Base-by-base conservation (phyloP, 2,113 vertebrate genomes). In the Tapirus terrestris region DNA sequence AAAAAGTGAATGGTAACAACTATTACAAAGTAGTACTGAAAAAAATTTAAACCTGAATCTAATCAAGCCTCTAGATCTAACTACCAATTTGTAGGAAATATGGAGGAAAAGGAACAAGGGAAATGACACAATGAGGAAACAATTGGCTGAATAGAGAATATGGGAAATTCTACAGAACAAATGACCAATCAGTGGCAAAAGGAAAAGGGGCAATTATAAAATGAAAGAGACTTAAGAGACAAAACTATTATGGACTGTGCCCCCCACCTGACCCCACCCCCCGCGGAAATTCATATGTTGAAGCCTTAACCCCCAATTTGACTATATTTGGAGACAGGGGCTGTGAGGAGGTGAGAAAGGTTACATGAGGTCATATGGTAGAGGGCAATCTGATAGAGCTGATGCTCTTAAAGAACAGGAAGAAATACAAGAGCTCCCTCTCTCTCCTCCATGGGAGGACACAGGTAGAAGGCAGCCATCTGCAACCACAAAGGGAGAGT, bases 1-100 rank as follows among this genome's bases (percentile, higher is more conserved):
- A 91, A 76, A 73, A 79, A 85, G n/a, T 70, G 63, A 67, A 77
- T n/a, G 33, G 29, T 53, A 89, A 61, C 21, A 90, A 84, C 17
- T 84, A 85, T 89, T 89, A 63, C 31, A 96, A 77, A 84, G 43
- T 84, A 67, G 73, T 90, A 90, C n/a, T 72, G 23, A 80, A 96
- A 88, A 75, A 81, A 51, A n/a, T 20, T 63, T 56, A 72, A 89
- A 65, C 2, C 14, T 39, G 76, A 96, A 77, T 83, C 51, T 60
- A 85, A 65, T 94, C 31, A 94, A 96, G n/a, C n/a, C 27, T 84
- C 51, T 84, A 93, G 10, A 48, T 76, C 48, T 48, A 90, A 63
- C 56, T 70, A 73, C 45, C 36, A 60, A 60, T 84, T 82, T 60
- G 61, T 58, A 51, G 56, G 31, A 73, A 90, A 53, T 68, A 84